Conservation (phyloP, 2,113 vertebrate genomes). For the Emydura subglobosa region DNA sequence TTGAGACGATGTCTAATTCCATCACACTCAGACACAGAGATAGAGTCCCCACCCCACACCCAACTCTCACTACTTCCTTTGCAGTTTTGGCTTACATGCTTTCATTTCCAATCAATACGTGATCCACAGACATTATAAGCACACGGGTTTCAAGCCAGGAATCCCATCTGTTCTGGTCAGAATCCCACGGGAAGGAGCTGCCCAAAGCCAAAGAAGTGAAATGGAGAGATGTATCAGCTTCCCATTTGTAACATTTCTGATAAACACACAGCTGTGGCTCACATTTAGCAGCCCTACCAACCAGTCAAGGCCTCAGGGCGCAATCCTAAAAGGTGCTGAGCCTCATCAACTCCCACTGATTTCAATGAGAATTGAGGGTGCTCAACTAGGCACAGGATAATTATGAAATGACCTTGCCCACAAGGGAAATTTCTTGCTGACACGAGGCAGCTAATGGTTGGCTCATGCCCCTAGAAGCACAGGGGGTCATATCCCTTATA, state of each 20-base stretch:
- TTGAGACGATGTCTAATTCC: background rate
- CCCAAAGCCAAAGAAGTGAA: background rate
- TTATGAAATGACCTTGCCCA: background rate
- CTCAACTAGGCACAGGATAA: background rate
- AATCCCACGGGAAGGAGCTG: background rate
- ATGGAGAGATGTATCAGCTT: background rate
- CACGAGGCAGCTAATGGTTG: background rate
- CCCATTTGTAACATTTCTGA: background rate
- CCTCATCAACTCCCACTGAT: background rate
- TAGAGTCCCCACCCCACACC: background rate
- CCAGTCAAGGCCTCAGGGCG: background rate
- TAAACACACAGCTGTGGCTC: background rate
- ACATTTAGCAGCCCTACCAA: background rate
- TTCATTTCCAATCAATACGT: background rate
- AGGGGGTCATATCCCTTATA: background rate
- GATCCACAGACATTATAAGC: background rate
- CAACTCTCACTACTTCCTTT: background rate
- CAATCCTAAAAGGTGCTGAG: background rate
- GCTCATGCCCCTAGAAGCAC: background rate
- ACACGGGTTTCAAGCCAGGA: background rate
- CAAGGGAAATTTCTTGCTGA: too few relatives aligned
- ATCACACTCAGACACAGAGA: background rate
- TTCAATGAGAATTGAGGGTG: background rate
- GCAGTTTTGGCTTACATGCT: background rate
- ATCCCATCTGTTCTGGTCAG: background rate